A percentile compares a stretch with the other conserved stretches of the same genome.
These are phyloP conservation scores for Meiosimyza decipiens DNA, from an alignment of 2,888 invertebrate genomes.

Conservation along the genomic window DNA sequence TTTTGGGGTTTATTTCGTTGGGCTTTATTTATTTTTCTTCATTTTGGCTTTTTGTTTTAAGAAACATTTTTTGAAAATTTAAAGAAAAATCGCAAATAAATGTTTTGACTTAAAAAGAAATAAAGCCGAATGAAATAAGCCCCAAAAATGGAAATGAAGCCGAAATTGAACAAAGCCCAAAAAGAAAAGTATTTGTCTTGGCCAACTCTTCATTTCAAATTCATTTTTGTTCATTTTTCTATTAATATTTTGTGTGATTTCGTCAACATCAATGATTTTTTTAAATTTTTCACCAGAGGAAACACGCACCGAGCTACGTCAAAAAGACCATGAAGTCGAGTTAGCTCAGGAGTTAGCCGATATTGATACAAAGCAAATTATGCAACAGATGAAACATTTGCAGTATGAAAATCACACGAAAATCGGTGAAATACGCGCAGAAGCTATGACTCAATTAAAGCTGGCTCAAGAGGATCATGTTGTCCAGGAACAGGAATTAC, in stretches of 20 bases:
- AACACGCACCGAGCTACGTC: slow-evolving; percentile 69
- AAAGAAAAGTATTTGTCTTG: too few relatives aligned
- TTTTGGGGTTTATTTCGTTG: too few relatives aligned
- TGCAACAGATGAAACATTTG: slow-evolving; percentile 92
- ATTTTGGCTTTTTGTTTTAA: too few relatives aligned
- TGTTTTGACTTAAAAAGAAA: too few relatives aligned
- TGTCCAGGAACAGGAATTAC: slow-evolving; percentile 79
- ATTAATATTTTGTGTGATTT: not conserved
- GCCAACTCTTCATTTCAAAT: not conserved
- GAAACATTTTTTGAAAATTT: too few relatives aligned
- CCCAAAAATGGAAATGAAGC: too few relatives aligned
- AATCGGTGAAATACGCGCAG: slow-evolving; percentile 85
- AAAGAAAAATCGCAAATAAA: too few relatives aligned
- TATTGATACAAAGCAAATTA: slow-evolving; percentile 86
- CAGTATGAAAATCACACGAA: slow-evolving; percentile 91
- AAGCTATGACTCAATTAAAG: slow-evolving; percentile 84
- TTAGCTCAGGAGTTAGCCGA: slow-evolving; percentile 89
- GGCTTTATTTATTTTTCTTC: too few relatives aligned
- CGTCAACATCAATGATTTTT: too few relatives aligned
- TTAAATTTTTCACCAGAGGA: slow-evolving; percentile 54
- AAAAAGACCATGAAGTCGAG: slow-evolving; percentile 88
- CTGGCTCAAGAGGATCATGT: slow-evolving; percentile 85
- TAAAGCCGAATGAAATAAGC: too few relatives aligned
- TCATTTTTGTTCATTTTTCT: not conserved
- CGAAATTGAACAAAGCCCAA: too few relatives aligned